phyloP scores from a whole-genome alignment of 2,888 invertebrate genomes.

The Steinernema scapterisci region DNA sequence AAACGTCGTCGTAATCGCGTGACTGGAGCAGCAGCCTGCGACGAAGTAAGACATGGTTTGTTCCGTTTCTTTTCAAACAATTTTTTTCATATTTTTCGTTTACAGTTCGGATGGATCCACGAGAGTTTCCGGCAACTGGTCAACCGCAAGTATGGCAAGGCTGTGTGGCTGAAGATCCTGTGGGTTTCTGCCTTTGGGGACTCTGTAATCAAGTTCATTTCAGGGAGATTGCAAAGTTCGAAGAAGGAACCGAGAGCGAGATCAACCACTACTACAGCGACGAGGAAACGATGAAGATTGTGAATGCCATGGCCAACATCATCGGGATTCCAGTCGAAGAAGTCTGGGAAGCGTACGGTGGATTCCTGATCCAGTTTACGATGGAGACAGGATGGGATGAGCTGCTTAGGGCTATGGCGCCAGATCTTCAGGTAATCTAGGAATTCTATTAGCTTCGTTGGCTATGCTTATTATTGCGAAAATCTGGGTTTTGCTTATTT shows the following conservation, averaged over 20 bases:
- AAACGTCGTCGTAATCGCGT: constrained; percentile 28
- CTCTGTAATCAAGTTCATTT: constrained; percentile 22
- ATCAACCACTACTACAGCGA: constrained; percentile 64
- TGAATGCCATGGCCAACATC: constrained; percentile 61
- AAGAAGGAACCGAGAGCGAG: constrained; percentile 62
- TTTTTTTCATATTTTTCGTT: not conserved
- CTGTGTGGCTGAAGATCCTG: constrained; percentile 64
- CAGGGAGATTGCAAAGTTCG: constrained; percentile 63
- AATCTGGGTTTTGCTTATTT: no score
- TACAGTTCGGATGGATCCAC: constrained; percentile 67
- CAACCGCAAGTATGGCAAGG: constrained; percentile 62
- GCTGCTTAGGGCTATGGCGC: constrained; percentile 62
- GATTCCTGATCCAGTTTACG: constrained; percentile 66
- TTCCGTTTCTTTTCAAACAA: not conserved
- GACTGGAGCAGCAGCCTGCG: not conserved
- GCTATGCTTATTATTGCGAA: no score
- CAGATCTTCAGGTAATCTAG: constrained; percentile 58
- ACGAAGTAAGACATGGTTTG: constrained; percentile 22
- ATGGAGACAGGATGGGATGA: constrained; percentile 68
- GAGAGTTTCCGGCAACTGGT: constrained; percentile 64
- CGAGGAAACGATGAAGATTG: constrained; percentile 63
- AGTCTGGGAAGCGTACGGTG: constrained; percentile 67
- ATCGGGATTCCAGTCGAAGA: constrained; percentile 65
- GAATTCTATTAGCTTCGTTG: not conserved
- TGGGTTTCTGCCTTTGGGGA: constrained; percentile 40